Base-by-base conservation (phyloP, 2,888 invertebrate genomes). In the Hyles lineata region DNA sequence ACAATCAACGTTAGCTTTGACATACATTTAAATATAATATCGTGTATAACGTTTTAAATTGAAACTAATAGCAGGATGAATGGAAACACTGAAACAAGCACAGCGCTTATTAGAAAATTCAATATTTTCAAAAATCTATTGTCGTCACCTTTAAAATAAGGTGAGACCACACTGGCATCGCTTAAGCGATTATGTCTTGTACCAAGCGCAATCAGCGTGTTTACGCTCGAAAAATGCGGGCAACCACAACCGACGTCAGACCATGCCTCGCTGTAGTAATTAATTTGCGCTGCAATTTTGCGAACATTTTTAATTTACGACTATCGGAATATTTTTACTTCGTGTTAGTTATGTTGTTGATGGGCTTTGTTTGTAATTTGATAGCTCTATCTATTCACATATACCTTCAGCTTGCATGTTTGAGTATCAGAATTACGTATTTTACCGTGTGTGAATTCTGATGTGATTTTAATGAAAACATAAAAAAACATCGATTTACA, bases 251-350 rank as follows among this genome's bases (percentile, higher is more conserved):
- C 61, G 70, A 69, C 29, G 67, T 29, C 43, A 43, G 70, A 63
- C 73, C 73, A 29, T 73, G 55, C 74, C 73, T 50, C 62, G 61
- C 62, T 74, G 71, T 17, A 69, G 71, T 73, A 67, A 74, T 76
- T 74, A 74, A 72, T 74, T 60, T 43, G 52, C 67, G 60, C 50
- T 71, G 50, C 61, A 75, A 73, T 72, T 73, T 70, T 35, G 58
- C 60, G 73, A 72, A 58, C 69, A 32, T 43, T 32, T 71, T 70
- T 74, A 69, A 73, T 73, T 70, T 70, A 55, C n/a, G 29, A 43
- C 63, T 67, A 67, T 50, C 50, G 43, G 17, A 72, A 59, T 50
- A 52, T 72, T 67, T 61, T 72, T 61, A 72, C 70, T 35, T 70
- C 50, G n/a, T 23, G 43, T 21, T 43, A 21, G 63, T 43, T 43